Evolutionary conservation across 2,113 vertebrate genomes (phyloP).

Genomic region (Mobula hypostoma): DNA sequence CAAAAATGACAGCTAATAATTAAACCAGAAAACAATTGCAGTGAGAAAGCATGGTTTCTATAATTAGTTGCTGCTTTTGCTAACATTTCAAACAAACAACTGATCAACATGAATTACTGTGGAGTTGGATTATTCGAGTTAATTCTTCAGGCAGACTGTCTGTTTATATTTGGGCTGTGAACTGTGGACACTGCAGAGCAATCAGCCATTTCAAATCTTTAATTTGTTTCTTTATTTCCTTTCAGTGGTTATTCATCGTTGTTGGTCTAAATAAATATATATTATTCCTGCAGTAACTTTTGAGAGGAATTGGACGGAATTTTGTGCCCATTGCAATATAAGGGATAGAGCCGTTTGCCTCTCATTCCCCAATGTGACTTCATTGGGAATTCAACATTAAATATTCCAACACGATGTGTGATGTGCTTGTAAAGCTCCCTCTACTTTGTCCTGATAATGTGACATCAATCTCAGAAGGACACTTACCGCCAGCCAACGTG

Average conservation of each 20-base stretch:
- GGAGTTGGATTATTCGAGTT: slow-evolving; percentile 54
- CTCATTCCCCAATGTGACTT: background rate
- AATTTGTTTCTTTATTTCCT: background rate
- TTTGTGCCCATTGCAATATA: background rate
- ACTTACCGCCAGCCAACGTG: background rate
- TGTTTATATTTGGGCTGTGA: slow-evolving; percentile 49
- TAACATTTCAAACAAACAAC: slow-evolving; percentile 50
- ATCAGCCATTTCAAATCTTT: background rate
- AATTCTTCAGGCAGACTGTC: slow-evolving; percentile 59
- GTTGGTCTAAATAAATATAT: background rate
- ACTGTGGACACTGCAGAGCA: background rate
- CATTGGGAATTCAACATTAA: background rate
- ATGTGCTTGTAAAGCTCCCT: background rate
- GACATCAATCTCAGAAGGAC: slow-evolving; percentile 4
- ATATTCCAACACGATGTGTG: background rate
- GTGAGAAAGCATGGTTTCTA: background rate
- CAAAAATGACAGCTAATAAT: background rate
- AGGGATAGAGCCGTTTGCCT: background rate
- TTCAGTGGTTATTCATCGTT: background rate
- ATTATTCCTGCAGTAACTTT: background rate
- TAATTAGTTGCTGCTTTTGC: slow-evolving; percentile 38
- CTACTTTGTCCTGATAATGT: background rate
- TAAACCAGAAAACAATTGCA: background rate
- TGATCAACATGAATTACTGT: slow-evolving; percentile 49
- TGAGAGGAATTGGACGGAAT: background rate